phyloP scores from a whole-genome alignment of 2,797 vertebrate genomes.

The Nannoperca obscura region DNA sequence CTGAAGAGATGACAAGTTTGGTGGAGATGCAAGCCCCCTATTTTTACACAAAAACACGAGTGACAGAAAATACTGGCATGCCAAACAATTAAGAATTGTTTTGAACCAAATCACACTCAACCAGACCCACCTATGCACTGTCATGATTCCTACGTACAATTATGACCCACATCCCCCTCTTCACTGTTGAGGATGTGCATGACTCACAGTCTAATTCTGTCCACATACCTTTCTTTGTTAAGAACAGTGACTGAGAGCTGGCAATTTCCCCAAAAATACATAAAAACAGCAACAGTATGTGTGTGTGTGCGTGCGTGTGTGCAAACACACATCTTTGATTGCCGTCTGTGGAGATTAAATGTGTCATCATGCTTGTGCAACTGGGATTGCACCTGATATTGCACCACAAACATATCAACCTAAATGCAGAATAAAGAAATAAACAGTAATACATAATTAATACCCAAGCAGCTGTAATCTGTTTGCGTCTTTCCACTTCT shows the following conservation, averaged over 20 bases:
- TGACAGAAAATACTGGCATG: slow-evolving; percentile 2
- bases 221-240: slow-evolving; percentile 40
- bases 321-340: slow-evolving; percentile 27
- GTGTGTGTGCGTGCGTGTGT: slow-evolving; percentile 8
- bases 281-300: slow-evolving; percentile 9
- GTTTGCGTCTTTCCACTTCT: background rate
- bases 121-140: slow-evolving; percentile 14
- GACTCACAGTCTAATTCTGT: slow-evolving; percentile 51
- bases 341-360: slow-evolving; percentile 21
- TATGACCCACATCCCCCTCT: slow-evolving; percentile 24
- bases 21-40: background rate
- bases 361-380: slow-evolving; percentile 9
- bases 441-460: background rate
- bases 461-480: background rate
- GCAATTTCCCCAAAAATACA: slow-evolving; percentile 31
- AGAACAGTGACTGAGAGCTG: slow-evolving; percentile 30
- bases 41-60: background rate
- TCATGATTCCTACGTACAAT: slow-evolving; percentile 24
- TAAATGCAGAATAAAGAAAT: background rate
- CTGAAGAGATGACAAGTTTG: slow-evolving; percentile 3
- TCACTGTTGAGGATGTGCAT: slow-evolving; percentile 27
- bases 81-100: slow-evolving; percentile 25
- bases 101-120: background rate
- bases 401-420: slow-evolving; percentile 1
- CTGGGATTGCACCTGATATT: slow-evolving; percentile 1